Conservation (phyloP, 2,113 vertebrate species). For the Myrmecophaga tridactyla region DNA sequence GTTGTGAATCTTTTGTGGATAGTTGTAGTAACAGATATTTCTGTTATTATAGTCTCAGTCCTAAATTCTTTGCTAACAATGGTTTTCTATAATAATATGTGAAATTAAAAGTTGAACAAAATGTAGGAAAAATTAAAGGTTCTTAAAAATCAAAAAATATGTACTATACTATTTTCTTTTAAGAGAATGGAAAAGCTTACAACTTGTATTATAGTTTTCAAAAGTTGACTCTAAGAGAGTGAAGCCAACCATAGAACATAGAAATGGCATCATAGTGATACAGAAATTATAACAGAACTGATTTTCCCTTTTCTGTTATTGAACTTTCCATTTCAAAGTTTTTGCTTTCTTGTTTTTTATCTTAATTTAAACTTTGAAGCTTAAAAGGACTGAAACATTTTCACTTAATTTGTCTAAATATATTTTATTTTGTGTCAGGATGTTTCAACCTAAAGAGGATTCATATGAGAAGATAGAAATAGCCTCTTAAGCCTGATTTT, state of each 20-base stretch:
- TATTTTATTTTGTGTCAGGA: constrained; percentile 27
- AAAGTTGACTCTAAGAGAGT: background rate
- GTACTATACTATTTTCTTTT: background rate
- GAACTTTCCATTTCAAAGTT: background rate
- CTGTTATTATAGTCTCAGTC: constrained; percentile 11
- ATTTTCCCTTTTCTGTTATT: background rate
- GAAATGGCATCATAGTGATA: background rate
- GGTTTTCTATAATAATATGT: constrained; percentile 42
- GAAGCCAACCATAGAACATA: background rate
- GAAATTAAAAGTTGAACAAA: constrained; percentile 47
- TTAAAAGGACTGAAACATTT: constrained; percentile 48
- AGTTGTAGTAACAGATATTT: background rate
- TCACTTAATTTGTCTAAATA: constrained; percentile 49
- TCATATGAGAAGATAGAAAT: constrained; percentile 1
- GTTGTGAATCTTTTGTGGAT: constrained; percentile 24
- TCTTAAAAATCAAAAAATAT: constrained; percentile 4
- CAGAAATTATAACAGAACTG: background rate
- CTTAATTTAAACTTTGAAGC: constrained; percentile 31
- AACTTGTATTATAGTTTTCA: constrained; percentile 50
- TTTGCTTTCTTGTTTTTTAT: constrained; percentile 9
- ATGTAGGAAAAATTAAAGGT: constrained; percentile 5
- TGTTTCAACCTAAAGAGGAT: constrained; percentile 45
- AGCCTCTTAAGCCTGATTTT: constrained; percentile 27
- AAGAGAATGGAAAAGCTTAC: background rate
- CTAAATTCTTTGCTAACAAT: constrained; percentile 37